Evolutionary conservation across 2,797 vertebrate species (phyloP), one percentile per base, ranked within the genome.

Genomic region (Phrynocephalus guinanensis): DNA sequence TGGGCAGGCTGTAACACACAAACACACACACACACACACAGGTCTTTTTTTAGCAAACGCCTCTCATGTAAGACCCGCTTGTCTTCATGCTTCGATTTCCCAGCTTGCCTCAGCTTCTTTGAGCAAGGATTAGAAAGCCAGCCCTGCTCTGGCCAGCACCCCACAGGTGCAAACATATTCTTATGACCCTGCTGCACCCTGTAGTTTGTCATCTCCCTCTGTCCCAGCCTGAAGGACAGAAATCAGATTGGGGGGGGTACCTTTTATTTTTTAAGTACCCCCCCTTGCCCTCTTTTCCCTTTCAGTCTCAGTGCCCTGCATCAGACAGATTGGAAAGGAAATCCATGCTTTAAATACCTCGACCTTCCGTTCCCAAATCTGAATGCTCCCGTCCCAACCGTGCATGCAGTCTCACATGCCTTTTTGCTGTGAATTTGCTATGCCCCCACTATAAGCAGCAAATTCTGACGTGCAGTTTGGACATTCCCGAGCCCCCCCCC

Each of bases 371-470:
- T 28, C 38, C n/a, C 24, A 18, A 10, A 16, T 26, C 20, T 38
- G 6, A 9, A 50, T 6, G 60, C 22, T 3, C 0, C 26, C 60
- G 0, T 13, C n/a, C 48, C 38, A 44, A 44, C 1, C 5, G 1
- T 2, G 0, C 81, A 22, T 7, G 44, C 44, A 50, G 8, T 30
- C 2, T 28, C 75, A 13, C 7, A 8, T 72, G 11, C 28, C 79
- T 50, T 33, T 30, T 73, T 44, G 3, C 38, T 50, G 1, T 44
- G 71, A 30, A 2, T 52, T 70, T 3, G 20, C 6, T 5, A 28
- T 95, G 94, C 96, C 96, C 38, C 95, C 95, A 94, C 95, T 95
- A 96, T 96, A 96, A 95, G 95, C 95, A 95, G 3, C 2, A 24
- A 67, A 48, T 79, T 60, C 44, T 52, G 20, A 33, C 30, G 2